phyloP scores from a whole-genome alignment of 2,113 vertebrate genomes.

The Galemys pyrenaicus region DNA sequence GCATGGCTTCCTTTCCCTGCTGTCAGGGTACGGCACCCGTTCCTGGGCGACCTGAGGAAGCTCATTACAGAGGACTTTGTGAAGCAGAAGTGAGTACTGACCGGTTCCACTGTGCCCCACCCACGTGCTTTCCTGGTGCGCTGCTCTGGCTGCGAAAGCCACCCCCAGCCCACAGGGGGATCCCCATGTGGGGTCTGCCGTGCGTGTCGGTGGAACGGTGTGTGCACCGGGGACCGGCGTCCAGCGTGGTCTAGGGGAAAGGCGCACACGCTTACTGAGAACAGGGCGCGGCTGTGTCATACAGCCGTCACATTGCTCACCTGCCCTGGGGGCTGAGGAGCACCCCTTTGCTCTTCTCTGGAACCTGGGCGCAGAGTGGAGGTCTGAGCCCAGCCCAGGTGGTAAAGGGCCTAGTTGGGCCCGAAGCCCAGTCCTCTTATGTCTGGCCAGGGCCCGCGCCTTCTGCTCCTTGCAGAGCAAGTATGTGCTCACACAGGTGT shows the following conservation, averaged over 20 bases:
- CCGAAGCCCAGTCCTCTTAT: neutral
- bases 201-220: too few species aligned
- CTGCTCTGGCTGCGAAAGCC: neutral
- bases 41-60: conserved; percentile 91
- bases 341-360: neutral
- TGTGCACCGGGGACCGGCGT: neutral
- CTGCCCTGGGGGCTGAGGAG: neutral
- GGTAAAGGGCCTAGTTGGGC: neutral
- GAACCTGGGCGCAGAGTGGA: neutral
- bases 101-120: neutral
- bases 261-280: neutral
- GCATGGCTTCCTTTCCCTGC: neutral
- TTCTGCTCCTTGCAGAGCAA: neutral
- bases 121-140: neutral
- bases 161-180: neutral
- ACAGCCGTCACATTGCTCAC: neutral
- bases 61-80: conserved; percentile 92
- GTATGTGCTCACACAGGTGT: too few species aligned
- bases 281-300: accelerated
- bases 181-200: neutral
- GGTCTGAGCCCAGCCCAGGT: neutral
- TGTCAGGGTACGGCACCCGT: conserved; percentile 86
- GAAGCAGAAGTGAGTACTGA: conserved; percentile 88
- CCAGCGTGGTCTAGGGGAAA: neutral
- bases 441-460: neutral